Conservation (phyloP, 1,140 invertebrate species). For the Papilio dardanus region DNA sequence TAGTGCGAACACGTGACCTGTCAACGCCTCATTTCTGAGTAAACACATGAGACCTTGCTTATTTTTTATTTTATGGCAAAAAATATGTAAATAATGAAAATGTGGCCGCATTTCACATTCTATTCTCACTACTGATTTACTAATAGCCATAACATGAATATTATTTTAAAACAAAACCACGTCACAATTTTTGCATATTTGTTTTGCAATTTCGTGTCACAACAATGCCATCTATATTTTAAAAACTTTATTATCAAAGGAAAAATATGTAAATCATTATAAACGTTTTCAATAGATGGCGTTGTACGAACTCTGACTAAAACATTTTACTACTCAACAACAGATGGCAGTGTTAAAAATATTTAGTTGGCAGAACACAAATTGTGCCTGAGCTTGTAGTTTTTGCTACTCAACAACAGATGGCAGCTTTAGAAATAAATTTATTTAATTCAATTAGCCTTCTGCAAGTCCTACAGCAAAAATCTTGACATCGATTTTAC, state of each 20-base stretch:
- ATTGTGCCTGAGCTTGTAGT: neutral
- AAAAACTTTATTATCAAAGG: no score
- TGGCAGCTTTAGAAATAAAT: slow-evolving; percentile 30
- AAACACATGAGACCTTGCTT: slow-evolving; percentile 1
- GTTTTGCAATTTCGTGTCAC: neutral
- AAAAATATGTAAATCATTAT: no score
- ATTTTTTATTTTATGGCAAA: neutral
- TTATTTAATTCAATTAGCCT: neutral
- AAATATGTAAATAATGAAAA: neutral
- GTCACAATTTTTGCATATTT: neutral
- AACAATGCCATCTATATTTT: neutral
- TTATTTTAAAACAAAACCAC: no score
- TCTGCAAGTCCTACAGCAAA: neutral
- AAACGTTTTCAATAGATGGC: no score
- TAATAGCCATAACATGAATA: no score
- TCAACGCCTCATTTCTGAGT: neutral
- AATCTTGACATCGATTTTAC: slow-evolving; percentile 26
- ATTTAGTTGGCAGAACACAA: no score
- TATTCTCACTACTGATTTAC: no score
- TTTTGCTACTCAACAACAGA: slow-evolving; percentile 45
- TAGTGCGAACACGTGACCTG: slow-evolving; percentile 30
- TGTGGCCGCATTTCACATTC: no score
- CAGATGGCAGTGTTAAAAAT: neutral
- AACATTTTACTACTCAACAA: neutral
- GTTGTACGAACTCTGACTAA: neutral